Evolutionary conservation across 2,888 invertebrate species (phyloP), one percentile per base, ranked within the genome.

Genomic region (Augochlorella aurata): DNA sequence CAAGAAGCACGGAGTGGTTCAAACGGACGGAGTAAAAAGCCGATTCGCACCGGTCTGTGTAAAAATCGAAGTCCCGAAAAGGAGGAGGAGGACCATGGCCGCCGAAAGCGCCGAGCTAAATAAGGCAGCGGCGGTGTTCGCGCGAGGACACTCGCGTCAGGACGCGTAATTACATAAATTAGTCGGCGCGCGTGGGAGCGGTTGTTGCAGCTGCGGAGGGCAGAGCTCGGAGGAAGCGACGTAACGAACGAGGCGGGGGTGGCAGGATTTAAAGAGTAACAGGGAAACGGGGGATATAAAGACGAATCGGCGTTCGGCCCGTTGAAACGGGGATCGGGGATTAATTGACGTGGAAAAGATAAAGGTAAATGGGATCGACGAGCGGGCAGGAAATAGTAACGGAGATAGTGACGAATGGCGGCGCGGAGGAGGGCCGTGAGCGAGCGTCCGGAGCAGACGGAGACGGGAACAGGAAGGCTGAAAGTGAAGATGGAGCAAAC

Each of bases 161-260:
- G 83, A 82, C 84, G 85, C 83, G 89, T 91, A 91, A 91, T 91
- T 91, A 90, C 90, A 90, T 90, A 90, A 91, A 91, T 91, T 91
- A 90, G 86, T 81, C 85, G 81, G 70, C 81, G 78, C 63, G 79
- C 68, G 77, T 69, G 69, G 75, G 68, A 74, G 83, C 52, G 79
- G 66, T 24, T 66, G 29, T 67, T n/a, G 81, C 52, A 45, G 54
- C 50, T 47, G 81, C 54, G n/a, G n/a, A 76, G 74, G 79, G 54
- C 49, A 44, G 75, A 45, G 85, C 52, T 79, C 66, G 76, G 61
- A 71, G 79, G 38, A 63, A 63, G 63, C 63, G 18, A 2, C n/a
- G 63, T 16, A 44, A 44, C 12, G 21, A n/a, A 2, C 47, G 18
- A 50, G 12, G 54, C 49, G 52, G 54, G 68, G 29, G 47, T 24